phyloP scores from a whole-genome alignment of 2,113 vertebrate genomes.

The Oreochromis niloticus region DNA sequence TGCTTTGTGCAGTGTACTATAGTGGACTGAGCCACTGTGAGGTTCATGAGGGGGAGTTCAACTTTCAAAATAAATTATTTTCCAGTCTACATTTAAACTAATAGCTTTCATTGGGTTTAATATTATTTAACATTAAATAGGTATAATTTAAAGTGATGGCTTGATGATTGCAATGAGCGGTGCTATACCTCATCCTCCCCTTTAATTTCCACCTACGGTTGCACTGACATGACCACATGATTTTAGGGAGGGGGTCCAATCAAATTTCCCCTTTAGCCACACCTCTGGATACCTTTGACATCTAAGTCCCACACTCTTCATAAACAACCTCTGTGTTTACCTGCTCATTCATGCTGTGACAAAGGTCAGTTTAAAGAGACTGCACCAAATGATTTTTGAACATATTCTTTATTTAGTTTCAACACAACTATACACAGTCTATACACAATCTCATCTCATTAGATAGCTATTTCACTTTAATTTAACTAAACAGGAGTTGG shows the following conservation, averaged over 20 bases:
- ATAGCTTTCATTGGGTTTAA: background rate
- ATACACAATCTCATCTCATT: background rate
- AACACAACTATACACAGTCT: background rate
- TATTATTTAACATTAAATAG: background rate
- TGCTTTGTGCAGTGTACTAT: background rate
- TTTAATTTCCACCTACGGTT: background rate
- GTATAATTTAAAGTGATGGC: background rate
- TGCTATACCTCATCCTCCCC: background rate
- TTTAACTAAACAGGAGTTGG: background rate
- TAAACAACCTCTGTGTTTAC: background rate
- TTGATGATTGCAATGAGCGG: background rate
- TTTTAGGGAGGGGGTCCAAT: background rate
- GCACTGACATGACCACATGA: background rate
- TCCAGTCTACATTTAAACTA: background rate
- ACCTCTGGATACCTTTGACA: background rate
- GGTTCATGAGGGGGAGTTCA: background rate
- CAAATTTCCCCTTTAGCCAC: background rate
- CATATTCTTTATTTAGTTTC: slow-evolving; percentile 18
- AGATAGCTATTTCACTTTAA: background rate
- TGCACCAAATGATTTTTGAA: background rate
- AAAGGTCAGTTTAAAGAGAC: background rate
- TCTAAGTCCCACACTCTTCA: background rate
- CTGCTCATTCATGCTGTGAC: background rate
- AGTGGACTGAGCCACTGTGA: background rate
- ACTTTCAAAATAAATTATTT: background rate